A percentile compares a stretch with the other conserved stretches of the same genome.
Conservation (phyloP, 2,797 vertebrate genomes). For the Melanotaenia boesemani region DNA sequence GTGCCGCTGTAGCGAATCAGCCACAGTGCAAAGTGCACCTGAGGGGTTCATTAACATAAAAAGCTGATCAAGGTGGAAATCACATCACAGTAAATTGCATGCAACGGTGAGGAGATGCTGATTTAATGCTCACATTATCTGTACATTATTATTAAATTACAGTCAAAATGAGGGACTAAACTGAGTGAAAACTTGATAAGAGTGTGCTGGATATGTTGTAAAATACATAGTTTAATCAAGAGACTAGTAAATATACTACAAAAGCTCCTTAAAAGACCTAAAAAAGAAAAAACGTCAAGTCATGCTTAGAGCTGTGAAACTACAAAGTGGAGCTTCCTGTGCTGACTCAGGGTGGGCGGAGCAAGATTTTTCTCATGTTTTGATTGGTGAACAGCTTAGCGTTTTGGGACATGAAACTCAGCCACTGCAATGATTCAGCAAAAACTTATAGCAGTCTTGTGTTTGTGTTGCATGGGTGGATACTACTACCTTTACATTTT, state of each 20-base stretch:
- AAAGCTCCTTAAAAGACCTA: neutral
- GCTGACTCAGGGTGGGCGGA: slow-evolving; percentile 32
- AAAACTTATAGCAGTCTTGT: neutral
- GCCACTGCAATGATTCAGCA: slow-evolving; percentile 70
- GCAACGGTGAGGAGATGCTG: slow-evolving; percentile 9
- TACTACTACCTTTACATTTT: neutral
- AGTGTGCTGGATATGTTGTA: neutral
- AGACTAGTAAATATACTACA: neutral
- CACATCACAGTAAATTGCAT: neutral
- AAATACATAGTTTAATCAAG: neutral
- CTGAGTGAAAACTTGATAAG: neutral
- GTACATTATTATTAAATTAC: neutral
- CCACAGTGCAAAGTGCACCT: slow-evolving; percentile 95
- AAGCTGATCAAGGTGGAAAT: slow-evolving; percentile 1
- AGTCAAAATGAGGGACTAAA: neutral
- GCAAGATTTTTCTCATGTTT: neutral
- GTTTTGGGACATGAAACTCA: slow-evolving; percentile 26
- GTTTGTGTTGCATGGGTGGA: neutral
- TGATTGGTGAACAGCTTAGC: slow-evolving; percentile 29
- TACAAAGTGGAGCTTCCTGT: neutral
- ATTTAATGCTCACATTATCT: slow-evolving; percentile 13
- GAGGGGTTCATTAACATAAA: slow-evolving; percentile 15
- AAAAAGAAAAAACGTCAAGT: slow-evolving; percentile 17
- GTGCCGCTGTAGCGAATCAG: slow-evolving; percentile 88
- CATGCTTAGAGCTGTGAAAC: slow-evolving; percentile 15